A percentile compares a stretch with the other conserved stretches of the same genome.
phyloP scores from a whole-genome alignment of 1,140 invertebrate genomes.

The Muscidifurax raptorellus region DNA sequence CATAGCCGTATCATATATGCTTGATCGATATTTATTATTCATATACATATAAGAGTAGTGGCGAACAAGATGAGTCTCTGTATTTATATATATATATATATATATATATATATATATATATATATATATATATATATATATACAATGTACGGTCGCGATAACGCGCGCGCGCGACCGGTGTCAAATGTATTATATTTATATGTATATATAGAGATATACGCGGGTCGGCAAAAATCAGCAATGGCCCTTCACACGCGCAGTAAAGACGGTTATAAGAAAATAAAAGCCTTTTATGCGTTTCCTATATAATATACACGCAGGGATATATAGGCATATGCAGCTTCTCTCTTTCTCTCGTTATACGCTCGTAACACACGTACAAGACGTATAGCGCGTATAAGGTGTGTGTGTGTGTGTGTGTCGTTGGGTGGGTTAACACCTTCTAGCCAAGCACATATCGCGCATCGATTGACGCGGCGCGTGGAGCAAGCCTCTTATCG shows the following conservation, averaged over 20 bases:
- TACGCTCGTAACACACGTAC: no score
- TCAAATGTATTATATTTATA: neutral
- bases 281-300: neutral
- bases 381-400: no score
- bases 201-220: neutral
- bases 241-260: neutral
- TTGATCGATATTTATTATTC: no score
- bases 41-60: no score
- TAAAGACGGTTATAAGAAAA: neutral
- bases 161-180: neutral
- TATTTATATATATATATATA: no score
- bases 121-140: no score
- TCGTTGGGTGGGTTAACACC: no score
- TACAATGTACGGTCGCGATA: neutral
- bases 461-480: neutral
- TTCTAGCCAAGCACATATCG: neutral
- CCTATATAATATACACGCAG: neutral
- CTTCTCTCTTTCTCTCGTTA: neutral
- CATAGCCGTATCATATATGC: no score
- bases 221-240: neutral
- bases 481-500: neutral
- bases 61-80: no score
- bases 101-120: no score
- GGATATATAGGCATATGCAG: neutral
- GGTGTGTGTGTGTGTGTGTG: neutral